Base-by-base conservation (phyloP, 2,888 invertebrate species). In the Drosophila colorata region DNA sequence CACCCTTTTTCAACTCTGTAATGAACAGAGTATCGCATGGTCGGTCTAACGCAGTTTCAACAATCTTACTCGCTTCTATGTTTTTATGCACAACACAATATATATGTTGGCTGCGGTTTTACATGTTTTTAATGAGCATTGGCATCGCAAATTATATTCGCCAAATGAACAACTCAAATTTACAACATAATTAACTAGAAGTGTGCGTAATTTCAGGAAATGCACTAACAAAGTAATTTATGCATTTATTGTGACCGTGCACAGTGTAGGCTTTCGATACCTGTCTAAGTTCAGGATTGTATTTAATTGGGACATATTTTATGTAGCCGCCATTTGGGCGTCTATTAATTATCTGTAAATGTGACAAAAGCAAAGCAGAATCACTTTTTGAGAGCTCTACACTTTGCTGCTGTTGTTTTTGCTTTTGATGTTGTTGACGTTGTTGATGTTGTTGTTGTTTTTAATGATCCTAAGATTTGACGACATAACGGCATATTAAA, bases 401-500 rank as follows among this genome's bases (percentile, higher is more conserved):
- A 23, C 16, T 56, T 18, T 18, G 23, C 2, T 5, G 40, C 38
- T 57, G 28, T 28, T 28, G 25, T 2, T 8, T 1, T 28, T 28
- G 25, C 2, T 28, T 7, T 7, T 25, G 7, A 25, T 25, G 25
- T 25, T 28, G 14, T 38, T 38, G 6, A n/a, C 46, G 40, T 4
- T 23, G 16, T 38, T 28, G 25, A 8, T 41, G 52, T 63, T 66
- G 56, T 31, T 68, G 56, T 69, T 61, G 83, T 46, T 79, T 81
- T 87, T 87, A 84, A 84, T 84, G 83, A 87, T 79, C 71, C 72
- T 49, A 64, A 69, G 87, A 87, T 81, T 87, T 84, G 80, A 81
- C 85, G 71, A 81, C 72, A 74, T 68, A 87, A 79, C 85, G 85
- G 87, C 87, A 86, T 83, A 83, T 83, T 83, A 86, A 83, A 74